Conservation (phyloP, 2,113 vertebrate species). For the Sterrhoptilus dennistouni region DNA sequence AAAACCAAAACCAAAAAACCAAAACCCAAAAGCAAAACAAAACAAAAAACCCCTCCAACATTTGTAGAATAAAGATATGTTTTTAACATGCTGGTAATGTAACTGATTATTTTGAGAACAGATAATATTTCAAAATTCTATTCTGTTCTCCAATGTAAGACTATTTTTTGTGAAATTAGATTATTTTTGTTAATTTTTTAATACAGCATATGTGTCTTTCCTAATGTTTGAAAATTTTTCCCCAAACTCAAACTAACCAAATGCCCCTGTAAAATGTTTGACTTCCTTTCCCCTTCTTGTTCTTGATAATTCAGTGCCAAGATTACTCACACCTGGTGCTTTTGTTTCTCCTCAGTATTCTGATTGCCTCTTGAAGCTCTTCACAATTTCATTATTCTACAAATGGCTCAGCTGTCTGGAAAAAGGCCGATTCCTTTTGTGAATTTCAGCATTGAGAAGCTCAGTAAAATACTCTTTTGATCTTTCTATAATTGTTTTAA, state of each 20-base stretch:
- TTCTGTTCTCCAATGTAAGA: not conserved
- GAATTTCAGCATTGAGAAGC: slow-evolving; percentile 6
- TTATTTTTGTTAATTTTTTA: not conserved
- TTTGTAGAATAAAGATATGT: not conserved
- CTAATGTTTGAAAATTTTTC: not conserved
- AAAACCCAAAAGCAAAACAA: not conserved
- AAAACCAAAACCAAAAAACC: too few species aligned
- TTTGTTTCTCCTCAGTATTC: slow-evolving; percentile 34
- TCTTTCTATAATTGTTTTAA: slow-evolving; percentile 2
- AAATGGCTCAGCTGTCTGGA: slow-evolving; percentile 60
- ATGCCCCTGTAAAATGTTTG: not conserved
- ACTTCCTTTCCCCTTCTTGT: not conserved
- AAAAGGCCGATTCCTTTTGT: slow-evolving; percentile 29
- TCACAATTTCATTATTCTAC: slow-evolving; percentile 34
- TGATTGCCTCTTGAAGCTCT: slow-evolving; percentile 61
- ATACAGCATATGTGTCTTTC: not conserved
- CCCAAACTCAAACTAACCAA: not conserved
- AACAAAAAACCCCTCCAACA: accelerated
- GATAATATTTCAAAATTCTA: not conserved
- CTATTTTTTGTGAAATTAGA: not conserved
- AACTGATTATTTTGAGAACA: not conserved
- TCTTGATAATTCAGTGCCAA: not conserved
- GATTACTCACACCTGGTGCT: slow-evolving; percentile 62
- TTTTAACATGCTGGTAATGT: not conserved
- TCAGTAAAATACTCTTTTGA: slow-evolving; percentile 6